Evolutionary conservation across 2,797 vertebrate genomes (phyloP), one percentile per base, ranked within the genome.

Genomic region (Coregonus sp.): DNA sequence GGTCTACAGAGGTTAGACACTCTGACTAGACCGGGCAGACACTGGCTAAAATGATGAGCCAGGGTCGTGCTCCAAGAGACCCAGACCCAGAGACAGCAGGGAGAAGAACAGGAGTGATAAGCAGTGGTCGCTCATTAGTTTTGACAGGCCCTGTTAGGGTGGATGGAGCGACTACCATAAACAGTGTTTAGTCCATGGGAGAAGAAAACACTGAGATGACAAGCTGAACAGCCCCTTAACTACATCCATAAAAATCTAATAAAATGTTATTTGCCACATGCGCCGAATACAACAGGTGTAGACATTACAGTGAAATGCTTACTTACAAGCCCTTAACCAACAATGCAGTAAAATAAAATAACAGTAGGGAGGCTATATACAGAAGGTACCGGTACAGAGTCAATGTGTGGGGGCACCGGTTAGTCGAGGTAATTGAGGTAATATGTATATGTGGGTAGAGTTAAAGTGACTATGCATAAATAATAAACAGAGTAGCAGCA

Each of bases 81-180:
- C 70, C 54, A 75, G 80, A 77, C 79, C 70, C 61, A 40, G 82
- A 81, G 86, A 82, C 75, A 82, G 74, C 18, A 52, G 12, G 12
- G 73, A 75, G 72, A 56, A 77, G 75, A 79, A 75, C 76, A 77
- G 72, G 69, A 37, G 66, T 78, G 84, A 87, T 86, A 86, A 86
- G 72, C 31, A 79, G 56, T 70, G 15, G 63, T 71, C 37, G 66
- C 83, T 85, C 80, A 81, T 87, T 87, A 82, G 79, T 86, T 85
- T 84, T 86, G 85, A 84, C 82, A 87, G 76, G 77, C 54, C 51
- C 73, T 80, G 81, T 79, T 75, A 76, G 76, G 76, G 73, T 75
- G 75, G 74, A 75, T 75, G 75, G 80, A 72, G 79, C 65, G 70
- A 79, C 67, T 72, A 70, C 61, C 73, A 72, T 77, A 78, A 81